Percentiles rank a stretch among this genome's conserved stretches.
These are phyloP conservation scores for Phoxinus dragarum DNA, from an alignment of 2,797 vertebrate genomes.

Conservation along the genomic window DNA sequence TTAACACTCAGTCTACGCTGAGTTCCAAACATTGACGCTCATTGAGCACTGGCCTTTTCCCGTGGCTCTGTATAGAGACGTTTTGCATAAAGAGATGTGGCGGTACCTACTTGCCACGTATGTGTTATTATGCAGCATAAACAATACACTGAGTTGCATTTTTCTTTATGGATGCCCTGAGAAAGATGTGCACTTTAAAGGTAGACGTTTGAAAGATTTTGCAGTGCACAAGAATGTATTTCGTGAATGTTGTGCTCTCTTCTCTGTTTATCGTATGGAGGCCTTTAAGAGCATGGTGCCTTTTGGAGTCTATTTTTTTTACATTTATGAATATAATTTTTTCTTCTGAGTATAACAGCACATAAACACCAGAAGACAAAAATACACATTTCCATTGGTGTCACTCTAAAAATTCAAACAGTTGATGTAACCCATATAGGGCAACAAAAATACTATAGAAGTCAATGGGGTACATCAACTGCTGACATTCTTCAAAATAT, in stretches of 20 bases:
- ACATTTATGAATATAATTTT: background rate
- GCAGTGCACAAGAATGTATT: background rate
- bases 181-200: background rate
- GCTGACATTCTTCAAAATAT: too few relatives aligned
- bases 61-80: too few relatives aligned
- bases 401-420: background rate
- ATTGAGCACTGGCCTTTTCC: background rate
- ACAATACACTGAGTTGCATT: background rate
- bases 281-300: background rate
- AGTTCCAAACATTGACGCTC: constrained; percentile 7
- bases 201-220: background rate
- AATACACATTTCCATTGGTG: background rate
- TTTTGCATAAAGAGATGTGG: background rate
- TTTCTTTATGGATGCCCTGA: background rate
- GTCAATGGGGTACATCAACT: too few relatives aligned
- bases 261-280: background rate
- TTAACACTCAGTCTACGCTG: constrained; percentile 1
- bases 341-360: background rate
- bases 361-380: background rate
- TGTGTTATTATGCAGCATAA: background rate
- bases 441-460: too few relatives aligned
- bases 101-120: background rate
- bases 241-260: background rate
- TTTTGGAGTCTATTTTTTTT: background rate
- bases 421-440: too few relatives aligned